Base-by-base conservation (phyloP, 1,140 invertebrate species). In the Contarinia nasturtii region DNA sequence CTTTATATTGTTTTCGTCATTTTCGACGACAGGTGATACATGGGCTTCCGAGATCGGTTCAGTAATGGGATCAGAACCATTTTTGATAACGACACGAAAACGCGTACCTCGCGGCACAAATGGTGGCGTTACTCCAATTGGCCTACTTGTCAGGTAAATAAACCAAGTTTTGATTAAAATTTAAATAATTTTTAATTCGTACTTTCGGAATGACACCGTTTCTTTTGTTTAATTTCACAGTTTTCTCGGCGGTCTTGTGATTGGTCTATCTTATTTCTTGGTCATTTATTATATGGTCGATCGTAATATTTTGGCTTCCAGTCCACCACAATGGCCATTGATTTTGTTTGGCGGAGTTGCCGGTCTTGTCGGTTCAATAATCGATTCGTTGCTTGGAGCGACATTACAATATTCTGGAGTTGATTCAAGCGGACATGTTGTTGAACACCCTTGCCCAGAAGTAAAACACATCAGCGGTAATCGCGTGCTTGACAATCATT, bases 41-140 rank as follows among this genome's bases (percentile, higher is more conserved):
- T 90, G 86, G 82, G 84, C 88, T 38, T 90, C 86, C 18, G 90
- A 93, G 65, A 61, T 93, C 36, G 89, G 86, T 27, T 73, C 83
- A 33, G 88, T 87, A 0, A 57, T 88, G 8, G 72, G 76, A 14
- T 63, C 67, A 0, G 71, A 83, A 53, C 86, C 88, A 15, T 67
- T 76, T 49, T 71, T 92, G 0, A 80, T 93, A 22, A 90, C 86
- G 8, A 74, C 74, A 15, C 69, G 79, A 41, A 73, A 75, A 51
- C 72, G 63, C 55, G 88, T 92, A 1, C 87, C 87, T 17, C 76
- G 68, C 70, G 86, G 86, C 34, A 89, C 86, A 27, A 90, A 90
- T 67, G 87, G 86, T 41, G 88, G 75, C 20, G 71, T 91, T 15
- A 80, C 82, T 8, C 52, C 77, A 7, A 59, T 73, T 46, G 88